phyloP scores from a whole-genome alignment of 2,113 vertebrate genomes.

The Lamprologus lemairii region DNA sequence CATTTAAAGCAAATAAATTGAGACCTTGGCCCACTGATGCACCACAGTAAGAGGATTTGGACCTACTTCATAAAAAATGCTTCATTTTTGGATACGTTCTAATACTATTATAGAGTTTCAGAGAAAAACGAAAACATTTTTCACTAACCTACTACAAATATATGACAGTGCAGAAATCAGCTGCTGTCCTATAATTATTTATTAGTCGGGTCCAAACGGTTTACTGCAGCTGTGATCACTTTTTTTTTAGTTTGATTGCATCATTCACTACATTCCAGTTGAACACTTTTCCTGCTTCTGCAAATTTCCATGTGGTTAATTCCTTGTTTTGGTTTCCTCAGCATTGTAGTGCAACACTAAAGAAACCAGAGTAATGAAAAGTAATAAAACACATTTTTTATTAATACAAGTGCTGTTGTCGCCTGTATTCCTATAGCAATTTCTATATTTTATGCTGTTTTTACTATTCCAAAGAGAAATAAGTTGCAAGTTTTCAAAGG shows the following conservation, averaged over 20 bases:
- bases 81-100: accelerated
- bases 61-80: not conserved
- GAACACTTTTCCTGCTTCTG: not conserved
- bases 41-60: not conserved
- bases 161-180: not conserved
- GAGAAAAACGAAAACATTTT: not conserved
- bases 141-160: not conserved
- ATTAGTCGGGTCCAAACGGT: not conserved
- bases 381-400: not conserved
- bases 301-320: not conserved
- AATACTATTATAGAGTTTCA: not conserved
- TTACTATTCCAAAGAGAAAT: not conserved
- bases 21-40: not conserved
- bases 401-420: not conserved
- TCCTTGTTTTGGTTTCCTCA: not conserved
- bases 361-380: not conserved
- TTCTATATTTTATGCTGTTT: not conserved
- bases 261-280: not conserved
- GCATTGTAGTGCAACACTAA: not conserved
- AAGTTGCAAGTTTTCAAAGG: not conserved
- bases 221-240: not conserved
- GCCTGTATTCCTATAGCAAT: not conserved
- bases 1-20: not conserved
- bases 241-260: not conserved
- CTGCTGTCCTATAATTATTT: not conserved